Evolutionary conservation across 2,113 vertebrate species (phyloP).

Genomic region (Tupaia tana): DNA sequence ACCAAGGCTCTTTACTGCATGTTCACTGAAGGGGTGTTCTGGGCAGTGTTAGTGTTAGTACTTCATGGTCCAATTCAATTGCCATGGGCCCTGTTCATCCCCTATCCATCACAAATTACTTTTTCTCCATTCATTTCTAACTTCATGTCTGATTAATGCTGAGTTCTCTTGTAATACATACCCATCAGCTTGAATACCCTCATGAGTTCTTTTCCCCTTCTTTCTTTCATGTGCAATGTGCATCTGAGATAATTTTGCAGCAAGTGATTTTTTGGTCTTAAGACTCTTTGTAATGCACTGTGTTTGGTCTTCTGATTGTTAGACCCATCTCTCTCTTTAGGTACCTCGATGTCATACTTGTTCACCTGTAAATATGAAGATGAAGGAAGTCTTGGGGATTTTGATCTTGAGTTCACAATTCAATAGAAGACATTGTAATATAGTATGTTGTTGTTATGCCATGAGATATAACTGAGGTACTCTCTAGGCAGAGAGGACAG

Average conservation of each 20-base stretch:
- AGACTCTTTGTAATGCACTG: background rate
- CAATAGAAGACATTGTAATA: background rate
- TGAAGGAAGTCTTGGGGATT: background rate
- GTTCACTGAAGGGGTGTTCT: background rate
- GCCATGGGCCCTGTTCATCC: background rate
- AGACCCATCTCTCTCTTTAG: background rate
- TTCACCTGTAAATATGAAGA: background rate
- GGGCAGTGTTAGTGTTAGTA: background rate
- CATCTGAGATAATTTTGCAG: background rate
- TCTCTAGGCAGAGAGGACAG: background rate
- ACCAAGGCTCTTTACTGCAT: background rate
- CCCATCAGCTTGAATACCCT: background rate
- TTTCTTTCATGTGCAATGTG: background rate
- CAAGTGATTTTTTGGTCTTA: background rate
- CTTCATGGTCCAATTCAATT: background rate
- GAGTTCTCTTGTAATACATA: background rate
- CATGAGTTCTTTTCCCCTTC: background rate
- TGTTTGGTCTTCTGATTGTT: background rate
- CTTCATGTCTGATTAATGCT: background rate
- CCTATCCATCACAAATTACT: background rate
- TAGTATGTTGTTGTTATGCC: no score
- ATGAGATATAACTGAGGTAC: background rate
- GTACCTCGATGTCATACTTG: background rate
- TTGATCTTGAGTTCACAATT: background rate
- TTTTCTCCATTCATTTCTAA: background rate